These are phyloP conservation scores for Drosophila paramelanica DNA, from an alignment of 2,888 invertebrate genomes.

Conservation along the genomic window DNA sequence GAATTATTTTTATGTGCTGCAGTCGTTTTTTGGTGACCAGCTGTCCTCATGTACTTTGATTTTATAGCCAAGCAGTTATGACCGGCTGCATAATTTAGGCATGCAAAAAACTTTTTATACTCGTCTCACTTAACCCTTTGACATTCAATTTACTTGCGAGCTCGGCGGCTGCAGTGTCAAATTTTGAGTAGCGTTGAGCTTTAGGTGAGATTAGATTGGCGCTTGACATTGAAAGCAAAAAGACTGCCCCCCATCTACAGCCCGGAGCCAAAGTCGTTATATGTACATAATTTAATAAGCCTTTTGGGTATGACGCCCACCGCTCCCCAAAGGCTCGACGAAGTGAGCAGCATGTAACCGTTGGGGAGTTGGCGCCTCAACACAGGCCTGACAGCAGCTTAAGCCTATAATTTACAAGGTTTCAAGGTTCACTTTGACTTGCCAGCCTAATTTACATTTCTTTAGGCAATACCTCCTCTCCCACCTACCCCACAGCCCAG, in stretches of 20 bases:
- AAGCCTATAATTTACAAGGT: constrained; percentile 80
- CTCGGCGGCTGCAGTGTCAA: constrained; percentile 42
- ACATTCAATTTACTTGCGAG: constrained; percentile 67
- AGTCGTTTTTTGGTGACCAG: constrained; percentile 19
- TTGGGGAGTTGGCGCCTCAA: constrained; percentile 8
- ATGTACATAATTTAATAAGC: constrained; percentile 76
- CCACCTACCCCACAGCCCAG: no score
- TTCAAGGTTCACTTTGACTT: constrained; percentile 71
- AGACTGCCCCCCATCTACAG: constrained; percentile 6
- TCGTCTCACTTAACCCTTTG: constrained; percentile 71
- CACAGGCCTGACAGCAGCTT: constrained; percentile 45
- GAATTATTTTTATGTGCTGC: constrained; percentile 60
- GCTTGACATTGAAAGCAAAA: constrained; percentile 50
- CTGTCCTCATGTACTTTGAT: constrained; percentile 58
- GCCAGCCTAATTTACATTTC: constrained; percentile 62
- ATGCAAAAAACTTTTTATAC: constrained; percentile 6
- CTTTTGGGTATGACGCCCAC: constrained; percentile 14
- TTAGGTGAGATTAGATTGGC: constrained; percentile 67
- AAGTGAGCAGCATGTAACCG: constrained; percentile 60
- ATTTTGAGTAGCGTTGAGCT: constrained; percentile 47
- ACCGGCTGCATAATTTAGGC: constrained; percentile 43
- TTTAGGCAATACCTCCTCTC: constrained; percentile 23
- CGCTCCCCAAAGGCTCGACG: constrained; percentile 1
- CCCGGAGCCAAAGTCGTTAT: constrained; percentile 21
- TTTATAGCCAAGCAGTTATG: constrained; percentile 49